These are phyloP conservation scores for Paracanthobrama guichenoti DNA, from an alignment of 2,113 vertebrate species.

Conservation along the genomic window DNA sequence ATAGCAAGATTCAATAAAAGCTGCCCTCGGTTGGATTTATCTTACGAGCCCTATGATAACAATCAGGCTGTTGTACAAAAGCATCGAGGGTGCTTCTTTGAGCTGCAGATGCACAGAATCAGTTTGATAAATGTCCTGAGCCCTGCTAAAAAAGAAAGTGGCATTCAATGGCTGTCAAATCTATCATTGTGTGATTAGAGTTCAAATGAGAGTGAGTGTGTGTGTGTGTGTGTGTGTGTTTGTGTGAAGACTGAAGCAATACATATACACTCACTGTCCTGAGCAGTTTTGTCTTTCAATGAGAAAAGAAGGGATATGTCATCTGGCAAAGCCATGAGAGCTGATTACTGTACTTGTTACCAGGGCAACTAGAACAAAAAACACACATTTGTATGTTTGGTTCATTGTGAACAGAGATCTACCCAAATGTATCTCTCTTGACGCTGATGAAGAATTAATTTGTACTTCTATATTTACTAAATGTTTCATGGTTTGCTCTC, in stretches of 20 bases:
- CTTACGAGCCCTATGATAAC: constrained; percentile 53
- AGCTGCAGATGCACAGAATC: constrained; percentile 17
- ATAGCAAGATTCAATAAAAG: constrained; percentile 55
- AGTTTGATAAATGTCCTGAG: constrained; percentile 28
- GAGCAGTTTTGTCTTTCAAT: background rate
- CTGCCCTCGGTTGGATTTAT: constrained; percentile 47
- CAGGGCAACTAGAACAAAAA: background rate
- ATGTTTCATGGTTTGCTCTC: background rate
- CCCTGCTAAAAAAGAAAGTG: background rate
- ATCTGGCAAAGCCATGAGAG: constrained; percentile 13
- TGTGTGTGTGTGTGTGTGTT: background rate
- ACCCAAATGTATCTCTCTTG: background rate
- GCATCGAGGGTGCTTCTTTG: constrained; percentile 17
- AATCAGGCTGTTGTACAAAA: constrained; percentile 50
- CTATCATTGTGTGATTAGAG: constrained; percentile 11
- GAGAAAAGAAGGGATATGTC: background rate
- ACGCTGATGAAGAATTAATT: background rate
- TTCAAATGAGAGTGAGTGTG: background rate
- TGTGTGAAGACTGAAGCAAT: background rate
- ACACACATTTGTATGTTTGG: background rate
- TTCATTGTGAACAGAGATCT: background rate
- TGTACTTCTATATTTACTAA: background rate
- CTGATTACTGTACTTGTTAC: background rate
- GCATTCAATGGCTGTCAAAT: constrained; percentile 15
- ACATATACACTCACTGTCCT: background rate